Evolutionary conservation across 2,113 vertebrate species (phyloP).

Genomic region (Phalacrocorax carbo): DNA sequence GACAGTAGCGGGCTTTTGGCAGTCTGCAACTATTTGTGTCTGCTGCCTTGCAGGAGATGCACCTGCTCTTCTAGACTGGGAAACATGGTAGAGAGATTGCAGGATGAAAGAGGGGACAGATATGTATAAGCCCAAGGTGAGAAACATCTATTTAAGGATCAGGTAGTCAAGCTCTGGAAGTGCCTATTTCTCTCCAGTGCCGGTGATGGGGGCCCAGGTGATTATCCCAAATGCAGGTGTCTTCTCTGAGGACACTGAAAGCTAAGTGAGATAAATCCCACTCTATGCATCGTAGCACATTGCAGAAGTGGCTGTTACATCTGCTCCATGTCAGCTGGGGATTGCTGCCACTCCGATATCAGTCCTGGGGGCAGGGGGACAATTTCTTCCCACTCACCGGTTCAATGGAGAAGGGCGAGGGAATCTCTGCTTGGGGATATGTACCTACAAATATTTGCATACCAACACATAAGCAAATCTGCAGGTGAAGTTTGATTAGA

Average conservation of each 20-base stretch:
- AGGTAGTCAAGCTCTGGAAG: neutral
- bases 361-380: neutral
- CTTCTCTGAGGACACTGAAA: neutral
- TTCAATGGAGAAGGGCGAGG: neutral
- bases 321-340: rapidly evolving
- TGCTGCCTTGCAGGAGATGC: neutral
- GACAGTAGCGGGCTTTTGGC: neutral
- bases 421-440: neutral
- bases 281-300: rapidly evolving
- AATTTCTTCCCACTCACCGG: neutral
- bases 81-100: neutral
- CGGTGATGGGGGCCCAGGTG: neutral
- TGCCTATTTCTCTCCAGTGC: neutral
- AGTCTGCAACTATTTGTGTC: neutral
- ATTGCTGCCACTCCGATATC: neutral
- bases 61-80: neutral
- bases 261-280: neutral
- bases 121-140: neutral
- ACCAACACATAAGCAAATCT: neutral
- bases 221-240: neutral
- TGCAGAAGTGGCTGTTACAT: neutral
- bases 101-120: neutral
- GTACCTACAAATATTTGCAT: neutral
- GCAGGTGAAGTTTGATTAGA: neutral
- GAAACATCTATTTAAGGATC: neutral